phyloP scores from a whole-genome alignment of 2,113 vertebrate genomes.

The Heterocephalus glaber region DNA sequence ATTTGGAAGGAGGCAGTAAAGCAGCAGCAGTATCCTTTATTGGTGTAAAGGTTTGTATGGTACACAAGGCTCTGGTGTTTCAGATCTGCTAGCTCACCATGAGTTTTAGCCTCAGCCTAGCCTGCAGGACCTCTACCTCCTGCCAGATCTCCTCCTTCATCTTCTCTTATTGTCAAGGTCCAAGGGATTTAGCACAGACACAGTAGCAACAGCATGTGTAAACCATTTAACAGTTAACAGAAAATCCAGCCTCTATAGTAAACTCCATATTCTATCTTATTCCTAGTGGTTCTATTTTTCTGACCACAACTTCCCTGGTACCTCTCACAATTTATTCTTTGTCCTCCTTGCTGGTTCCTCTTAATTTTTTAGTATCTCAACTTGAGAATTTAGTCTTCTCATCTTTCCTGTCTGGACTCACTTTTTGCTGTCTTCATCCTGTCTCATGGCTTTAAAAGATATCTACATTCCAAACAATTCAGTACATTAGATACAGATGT shows the following conservation, averaged over 20 bases:
- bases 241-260: too few relatives aligned
- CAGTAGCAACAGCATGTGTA: neutral
- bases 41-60: fast-evolving
- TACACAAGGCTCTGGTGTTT: neutral
- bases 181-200: neutral
- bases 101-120: neutral
- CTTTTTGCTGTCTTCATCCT: neutral
- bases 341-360: neutral
- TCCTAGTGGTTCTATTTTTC: neutral
- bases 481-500: neutral
- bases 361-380: neutral
- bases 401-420: neutral
- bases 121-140: neutral
- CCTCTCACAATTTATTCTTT: neutral
- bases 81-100: neutral
- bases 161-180: too few relatives aligned
- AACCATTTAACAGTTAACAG: neutral
- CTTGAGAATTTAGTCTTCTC: neutral
- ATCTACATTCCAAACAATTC: neutral
- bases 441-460: neutral
- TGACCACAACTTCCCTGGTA: neutral
- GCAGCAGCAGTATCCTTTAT: neutral
- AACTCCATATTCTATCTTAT: neutral
- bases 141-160: neutral
- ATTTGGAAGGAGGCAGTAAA: neutral